Conservation (phyloP, 2,113 vertebrate genomes). For the Xyrauchen texanus region DNA sequence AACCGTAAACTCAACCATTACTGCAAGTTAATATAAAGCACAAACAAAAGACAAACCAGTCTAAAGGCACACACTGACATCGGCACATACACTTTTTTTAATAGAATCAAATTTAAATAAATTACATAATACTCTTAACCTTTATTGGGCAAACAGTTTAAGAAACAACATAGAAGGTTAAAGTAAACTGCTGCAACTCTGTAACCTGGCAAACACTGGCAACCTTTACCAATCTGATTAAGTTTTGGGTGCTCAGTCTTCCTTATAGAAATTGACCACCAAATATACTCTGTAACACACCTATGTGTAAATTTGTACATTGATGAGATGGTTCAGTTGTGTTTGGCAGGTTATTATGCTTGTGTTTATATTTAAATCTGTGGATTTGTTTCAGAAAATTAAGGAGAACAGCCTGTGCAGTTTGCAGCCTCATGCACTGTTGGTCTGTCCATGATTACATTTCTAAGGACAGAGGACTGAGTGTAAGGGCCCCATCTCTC, state of each 20-base stretch:
- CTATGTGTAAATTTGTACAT: not conserved
- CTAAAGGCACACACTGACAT: conserved; percentile 56
- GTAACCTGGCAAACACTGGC: not conserved
- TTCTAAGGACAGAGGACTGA: not conserved
- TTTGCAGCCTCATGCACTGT: not conserved
- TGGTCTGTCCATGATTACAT: not conserved
- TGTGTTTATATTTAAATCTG: not conserved
- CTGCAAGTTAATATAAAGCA: conserved; percentile 38
- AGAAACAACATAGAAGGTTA: not conserved
- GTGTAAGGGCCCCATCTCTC: not conserved
- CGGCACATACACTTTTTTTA: conserved; percentile 45
- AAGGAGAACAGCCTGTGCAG: not conserved
- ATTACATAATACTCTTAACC: not conserved
- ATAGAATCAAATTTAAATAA: not conserved
- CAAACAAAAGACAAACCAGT: conserved; percentile 52
- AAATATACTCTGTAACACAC: no score
- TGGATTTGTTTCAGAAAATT: not conserved
- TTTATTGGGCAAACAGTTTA: not conserved
- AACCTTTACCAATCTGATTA: not conserved
- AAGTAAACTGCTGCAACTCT: not conserved
- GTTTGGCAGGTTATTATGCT: not conserved
- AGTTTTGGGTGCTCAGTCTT: not conserved
- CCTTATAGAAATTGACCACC: not conserved
- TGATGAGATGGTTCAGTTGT: not conserved
- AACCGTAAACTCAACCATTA: conserved; percentile 32